Evolutionary conservation across 2,113 vertebrate genomes (phyloP).

Genomic region (Semnopithecus entellus): DNA sequence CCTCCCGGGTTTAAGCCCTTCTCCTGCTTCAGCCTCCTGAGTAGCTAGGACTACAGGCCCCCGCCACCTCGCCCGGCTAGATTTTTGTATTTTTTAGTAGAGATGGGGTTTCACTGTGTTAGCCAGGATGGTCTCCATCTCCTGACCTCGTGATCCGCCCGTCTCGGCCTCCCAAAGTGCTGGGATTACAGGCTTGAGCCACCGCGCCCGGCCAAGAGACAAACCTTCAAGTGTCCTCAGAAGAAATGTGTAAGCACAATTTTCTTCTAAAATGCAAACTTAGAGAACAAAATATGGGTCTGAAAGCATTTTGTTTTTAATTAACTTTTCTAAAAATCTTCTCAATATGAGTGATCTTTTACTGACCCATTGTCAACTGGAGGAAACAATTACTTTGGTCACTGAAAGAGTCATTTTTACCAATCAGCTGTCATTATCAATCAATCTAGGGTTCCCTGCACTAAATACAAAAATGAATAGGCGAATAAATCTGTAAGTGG

Average conservation of each 20-base stretch:
- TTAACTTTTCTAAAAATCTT: constrained; percentile 55
- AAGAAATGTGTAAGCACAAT: constrained; percentile 52
- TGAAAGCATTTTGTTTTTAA: constrained; percentile 68
- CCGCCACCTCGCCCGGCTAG: too few relatives aligned
- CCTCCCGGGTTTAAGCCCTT: too few relatives aligned
- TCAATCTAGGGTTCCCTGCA: constrained; percentile 70
- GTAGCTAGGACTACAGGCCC: too few relatives aligned
- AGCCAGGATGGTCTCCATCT: too few relatives aligned
- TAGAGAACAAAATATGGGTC: constrained; percentile 51
- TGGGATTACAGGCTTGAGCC: too few relatives aligned
- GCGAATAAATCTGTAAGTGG: constrained; percentile 83
- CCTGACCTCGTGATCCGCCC: too few relatives aligned
- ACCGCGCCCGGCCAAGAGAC: not conserved
- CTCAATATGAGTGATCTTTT: constrained; percentile 53
- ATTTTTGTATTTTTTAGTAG: too few relatives aligned
- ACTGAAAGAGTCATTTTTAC: constrained; percentile 64
- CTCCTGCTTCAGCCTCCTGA: too few relatives aligned
- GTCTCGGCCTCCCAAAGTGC: too few relatives aligned
- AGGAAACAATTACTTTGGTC: constrained; percentile 77
- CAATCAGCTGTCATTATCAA: constrained; percentile 76
- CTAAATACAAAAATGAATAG: constrained; percentile 81
- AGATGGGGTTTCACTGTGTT: too few relatives aligned
- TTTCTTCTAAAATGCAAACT: constrained; percentile 69
- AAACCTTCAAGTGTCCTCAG: constrained; percentile 53
- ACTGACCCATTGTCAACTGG: constrained; percentile 58